Conservation (phyloP, 2,113 vertebrate genomes). For the Pomatorhinus ruficollis region DNA sequence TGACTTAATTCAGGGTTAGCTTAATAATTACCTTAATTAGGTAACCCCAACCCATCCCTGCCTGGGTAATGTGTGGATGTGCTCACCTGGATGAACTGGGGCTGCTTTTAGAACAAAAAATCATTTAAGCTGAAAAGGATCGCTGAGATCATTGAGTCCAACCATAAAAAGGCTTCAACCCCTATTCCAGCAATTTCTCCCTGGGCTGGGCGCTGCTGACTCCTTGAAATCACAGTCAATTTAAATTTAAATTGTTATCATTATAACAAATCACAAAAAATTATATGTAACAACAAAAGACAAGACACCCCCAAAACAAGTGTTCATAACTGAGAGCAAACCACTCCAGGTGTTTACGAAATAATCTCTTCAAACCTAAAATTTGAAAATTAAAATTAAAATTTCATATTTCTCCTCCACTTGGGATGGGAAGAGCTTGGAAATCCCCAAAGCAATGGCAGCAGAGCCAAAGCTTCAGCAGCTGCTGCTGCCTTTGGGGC, state of each 20-base stretch:
- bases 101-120: background rate
- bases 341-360: background rate
- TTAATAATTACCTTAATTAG: background rate
- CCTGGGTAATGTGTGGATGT: background rate
- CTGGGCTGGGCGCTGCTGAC: background rate
- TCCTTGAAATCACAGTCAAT: background rate
- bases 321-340: background rate
- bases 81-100: background rate
- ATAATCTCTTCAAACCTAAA: background rate
- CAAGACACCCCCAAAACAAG: accelerated
- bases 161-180: background rate
- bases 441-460: background rate
- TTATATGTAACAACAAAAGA: background rate
- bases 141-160: background rate
- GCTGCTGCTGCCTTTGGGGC: background rate
- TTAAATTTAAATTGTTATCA: background rate
- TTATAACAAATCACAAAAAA: background rate
- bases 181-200: background rate
- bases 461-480: background rate
- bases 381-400: background rate
- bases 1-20: background rate
- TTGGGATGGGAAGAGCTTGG: background rate
- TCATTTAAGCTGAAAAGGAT: background rate
- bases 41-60: background rate
- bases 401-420: background rate